Base-by-base conservation (phyloP, 2,797 vertebrate species). In the Florisuga fusca region DNA sequence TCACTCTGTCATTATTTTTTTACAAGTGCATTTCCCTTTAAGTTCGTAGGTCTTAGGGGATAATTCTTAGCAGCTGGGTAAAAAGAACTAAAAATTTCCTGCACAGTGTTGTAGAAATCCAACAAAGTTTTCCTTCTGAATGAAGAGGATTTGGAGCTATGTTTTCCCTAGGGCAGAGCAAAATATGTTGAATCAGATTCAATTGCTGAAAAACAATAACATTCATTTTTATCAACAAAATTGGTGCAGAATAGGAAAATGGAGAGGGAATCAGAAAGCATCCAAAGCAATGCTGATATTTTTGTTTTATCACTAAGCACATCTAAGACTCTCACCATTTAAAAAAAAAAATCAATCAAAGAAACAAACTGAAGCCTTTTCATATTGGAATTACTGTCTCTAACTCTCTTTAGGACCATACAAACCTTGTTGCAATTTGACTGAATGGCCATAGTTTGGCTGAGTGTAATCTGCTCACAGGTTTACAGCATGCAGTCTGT, bases 151-250 rank as follows among this genome's bases (percentile, higher is more conserved):
- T 31, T 26, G 2, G 20, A 85, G 4, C 43, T 79, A 5, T 57
- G 41, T 18, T 48, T 38, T 90, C 75, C 78, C 78, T 36, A 82
- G 54, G 50, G 81, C 41, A 77, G 54, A 41, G 18, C 26, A 77
- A 76, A 84, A 82, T 34, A 18, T 14, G 15, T 45, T 71, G n/a
- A 87, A 57, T 33, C 3, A 53, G n/a, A 72, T 73, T 67, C n/a
- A 62, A 20, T 43, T 86, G 62, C 6, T 63, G 61, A 62, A 61
- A 85, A 84, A 8, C 3, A 84, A 8, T 38, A 78, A 29, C 18
- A 62, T 54, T 29, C 16, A 12, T 23, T 97, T 97, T 89, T 83
- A 93, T 81, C 61, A 27, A 36, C 26, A 92, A 93, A 96, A 95
- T 91, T 87, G 84, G 25, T 84, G 17, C 77, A 57, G 46, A 79